These are phyloP conservation scores for Drosophila kuntzei DNA, from an alignment of 2,888 invertebrate species.

Conservation along the genomic window DNA sequence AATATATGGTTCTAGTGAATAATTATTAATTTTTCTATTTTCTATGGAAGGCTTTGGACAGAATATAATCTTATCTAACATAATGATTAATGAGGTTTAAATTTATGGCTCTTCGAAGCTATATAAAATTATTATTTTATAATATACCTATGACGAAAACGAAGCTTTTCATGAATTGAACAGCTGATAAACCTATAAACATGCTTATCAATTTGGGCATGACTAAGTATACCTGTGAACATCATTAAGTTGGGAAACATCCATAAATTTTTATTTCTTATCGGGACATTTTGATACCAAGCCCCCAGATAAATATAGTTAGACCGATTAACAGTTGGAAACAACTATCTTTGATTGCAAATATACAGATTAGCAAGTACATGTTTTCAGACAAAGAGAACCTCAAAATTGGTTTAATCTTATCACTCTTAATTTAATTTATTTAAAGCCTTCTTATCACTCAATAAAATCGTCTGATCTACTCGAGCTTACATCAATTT, in stretches of 20 bases:
- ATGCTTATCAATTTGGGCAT: constrained; percentile 13
- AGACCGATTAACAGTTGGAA: constrained; percentile 1
- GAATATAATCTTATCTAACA: constrained; percentile 7
- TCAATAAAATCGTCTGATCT: constrained; percentile 18
- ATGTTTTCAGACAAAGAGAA: background rate
- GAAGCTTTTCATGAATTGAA: background rate
- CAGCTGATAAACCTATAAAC: background rate
- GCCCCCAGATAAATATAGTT: background rate
- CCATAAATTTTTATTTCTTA: constrained; percentile 11
- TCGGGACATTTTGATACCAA: background rate
- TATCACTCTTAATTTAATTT: constrained; percentile 6
- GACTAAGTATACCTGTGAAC: background rate
- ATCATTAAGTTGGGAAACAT: constrained; percentile 17
- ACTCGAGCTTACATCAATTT: background rate
- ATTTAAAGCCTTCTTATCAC: background rate
- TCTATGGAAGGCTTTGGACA: background rate
- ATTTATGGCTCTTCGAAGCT: background rate
- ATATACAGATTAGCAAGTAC: background rate
- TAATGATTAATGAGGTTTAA: constrained; percentile 5
- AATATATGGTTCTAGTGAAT: background rate
- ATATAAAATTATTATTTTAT: background rate
- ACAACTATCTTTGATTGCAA: constrained; percentile 1
- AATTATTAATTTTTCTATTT: background rate
- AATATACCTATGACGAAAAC: background rate
- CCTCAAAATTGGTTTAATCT: constrained; percentile 18